phyloP scores from a whole-genome alignment of 2,888 invertebrate species.

The Pyrocoelia pectoralis region DNA sequence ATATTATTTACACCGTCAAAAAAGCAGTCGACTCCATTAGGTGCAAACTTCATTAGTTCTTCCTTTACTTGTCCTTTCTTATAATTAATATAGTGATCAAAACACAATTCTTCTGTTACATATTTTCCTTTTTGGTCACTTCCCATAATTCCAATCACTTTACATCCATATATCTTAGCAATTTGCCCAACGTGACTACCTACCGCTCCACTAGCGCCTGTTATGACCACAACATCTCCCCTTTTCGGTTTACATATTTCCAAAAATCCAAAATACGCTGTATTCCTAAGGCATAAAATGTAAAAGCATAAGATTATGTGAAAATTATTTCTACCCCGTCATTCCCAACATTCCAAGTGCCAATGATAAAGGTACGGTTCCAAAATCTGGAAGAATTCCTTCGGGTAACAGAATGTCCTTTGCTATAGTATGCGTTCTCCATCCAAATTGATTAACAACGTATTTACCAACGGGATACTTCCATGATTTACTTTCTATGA shows the following conservation, averaged over 20 bases:
- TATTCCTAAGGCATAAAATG: slow-evolving; percentile 63
- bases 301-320: too few species aligned
- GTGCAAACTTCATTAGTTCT: slow-evolving; percentile 68
- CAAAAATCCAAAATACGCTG: slow-evolving; percentile 78
- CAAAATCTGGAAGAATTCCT: slow-evolving; percentile 63
- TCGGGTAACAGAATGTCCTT: slow-evolving; percentile 43
- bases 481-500: slow-evolving; percentile 71
- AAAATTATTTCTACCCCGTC: slow-evolving; percentile 19
- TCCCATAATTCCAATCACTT: slow-evolving; percentile 76
- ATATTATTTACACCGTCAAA: slow-evolving; percentile 75
- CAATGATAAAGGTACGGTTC: slow-evolving; percentile 15
- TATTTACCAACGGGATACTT: slow-evolving; percentile 71
- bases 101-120: slow-evolving; percentile 69
- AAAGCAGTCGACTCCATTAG: slow-evolving; percentile 76
- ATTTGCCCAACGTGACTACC: slow-evolving; percentile 82
- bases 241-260: slow-evolving; percentile 75
- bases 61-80: slow-evolving; percentile 66
- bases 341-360: slow-evolving; percentile 24
- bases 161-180: slow-evolving; percentile 75
- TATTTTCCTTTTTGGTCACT: slow-evolving; percentile 75
- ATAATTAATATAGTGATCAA: slow-evolving; percentile 78
- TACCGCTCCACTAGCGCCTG: slow-evolving; percentile 81
- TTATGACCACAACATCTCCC: slow-evolving; percentile 78
- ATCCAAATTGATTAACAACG: slow-evolving; percentile 73
- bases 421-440: slow-evolving; percentile 69